Conservation (phyloP, 2,113 vertebrate species). For the Theristicus caerulescens region DNA sequence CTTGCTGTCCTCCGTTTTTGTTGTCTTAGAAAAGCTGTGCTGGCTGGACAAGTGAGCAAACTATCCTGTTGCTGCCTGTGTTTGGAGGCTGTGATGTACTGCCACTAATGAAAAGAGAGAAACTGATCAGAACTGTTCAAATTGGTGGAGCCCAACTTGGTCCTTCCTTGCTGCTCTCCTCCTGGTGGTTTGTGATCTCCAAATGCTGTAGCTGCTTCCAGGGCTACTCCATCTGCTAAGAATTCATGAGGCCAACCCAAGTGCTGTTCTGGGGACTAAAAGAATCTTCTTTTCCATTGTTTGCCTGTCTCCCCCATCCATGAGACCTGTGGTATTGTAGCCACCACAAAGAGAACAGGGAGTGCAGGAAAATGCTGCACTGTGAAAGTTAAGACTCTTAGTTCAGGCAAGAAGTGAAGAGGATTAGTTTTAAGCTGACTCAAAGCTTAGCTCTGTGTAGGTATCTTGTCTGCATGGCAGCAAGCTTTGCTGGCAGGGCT, state of each 20-base stretch:
- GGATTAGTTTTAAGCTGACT: constrained; percentile 37
- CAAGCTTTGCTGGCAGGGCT: not conserved
- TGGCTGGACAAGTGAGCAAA: not conserved
- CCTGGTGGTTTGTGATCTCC: not conserved
- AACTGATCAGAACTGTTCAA: not conserved
- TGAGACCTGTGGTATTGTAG: not conserved
- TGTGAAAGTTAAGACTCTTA: not conserved
- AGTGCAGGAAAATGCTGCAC: not conserved
- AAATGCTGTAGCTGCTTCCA: not conserved
- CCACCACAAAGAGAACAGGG: not conserved
- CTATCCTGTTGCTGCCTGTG: not conserved
- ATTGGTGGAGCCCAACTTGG: not conserved
- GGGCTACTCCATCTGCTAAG: not conserved
- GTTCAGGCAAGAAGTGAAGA: not conserved
- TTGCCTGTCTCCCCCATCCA: not conserved
- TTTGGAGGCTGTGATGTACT: not conserved
- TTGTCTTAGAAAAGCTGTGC: not conserved
- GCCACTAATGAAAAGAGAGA: not conserved
- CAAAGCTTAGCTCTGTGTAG: not conserved
- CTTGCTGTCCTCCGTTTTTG: not conserved
- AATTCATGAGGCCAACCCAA: not conserved
- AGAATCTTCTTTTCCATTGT: not conserved
- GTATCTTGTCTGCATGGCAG: constrained; percentile 6
- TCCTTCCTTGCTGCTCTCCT: not conserved
- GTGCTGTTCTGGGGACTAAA: not conserved